Evolutionary conservation across 2,888 invertebrate species (phyloP).

Genomic region (Mantis religiosa): DNA sequence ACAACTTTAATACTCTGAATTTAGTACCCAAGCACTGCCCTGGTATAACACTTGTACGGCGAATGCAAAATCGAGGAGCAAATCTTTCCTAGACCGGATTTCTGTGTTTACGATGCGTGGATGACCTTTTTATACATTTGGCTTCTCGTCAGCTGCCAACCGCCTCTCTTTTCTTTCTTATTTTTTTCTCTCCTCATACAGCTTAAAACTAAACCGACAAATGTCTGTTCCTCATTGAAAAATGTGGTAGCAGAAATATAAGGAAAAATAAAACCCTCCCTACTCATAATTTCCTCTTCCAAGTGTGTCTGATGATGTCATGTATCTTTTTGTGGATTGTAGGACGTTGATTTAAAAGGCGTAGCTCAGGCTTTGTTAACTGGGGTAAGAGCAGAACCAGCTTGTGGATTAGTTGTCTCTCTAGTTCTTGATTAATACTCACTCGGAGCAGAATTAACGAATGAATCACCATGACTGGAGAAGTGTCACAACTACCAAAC

Average conservation of each 20-base stretch:
- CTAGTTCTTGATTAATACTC: background rate
- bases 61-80: background rate
- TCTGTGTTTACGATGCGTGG: background rate
- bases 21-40: too few relatives aligned
- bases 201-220: background rate
- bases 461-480: background rate
- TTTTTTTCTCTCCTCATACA: background rate
- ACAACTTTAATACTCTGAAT: too few relatives aligned
- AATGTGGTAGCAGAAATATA: background rate
- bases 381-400: background rate
- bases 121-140: background rate
- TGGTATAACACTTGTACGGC: background rate
- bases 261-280: background rate
- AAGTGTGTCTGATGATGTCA: background rate
- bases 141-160: background rate
- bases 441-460: background rate
- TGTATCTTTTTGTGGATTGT: background rate
- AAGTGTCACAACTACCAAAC: too few relatives aligned
- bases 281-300: background rate
- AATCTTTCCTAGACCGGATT: background rate
- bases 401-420: background rate
- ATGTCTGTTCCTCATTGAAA: conserved; percentile 6
- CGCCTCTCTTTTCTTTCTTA: background rate
- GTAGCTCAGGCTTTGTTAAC: background rate
- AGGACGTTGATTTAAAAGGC: background rate